Evolutionary conservation across 2,888 invertebrate species (phyloP).

Genomic region (Erebia aethiops): DNA sequence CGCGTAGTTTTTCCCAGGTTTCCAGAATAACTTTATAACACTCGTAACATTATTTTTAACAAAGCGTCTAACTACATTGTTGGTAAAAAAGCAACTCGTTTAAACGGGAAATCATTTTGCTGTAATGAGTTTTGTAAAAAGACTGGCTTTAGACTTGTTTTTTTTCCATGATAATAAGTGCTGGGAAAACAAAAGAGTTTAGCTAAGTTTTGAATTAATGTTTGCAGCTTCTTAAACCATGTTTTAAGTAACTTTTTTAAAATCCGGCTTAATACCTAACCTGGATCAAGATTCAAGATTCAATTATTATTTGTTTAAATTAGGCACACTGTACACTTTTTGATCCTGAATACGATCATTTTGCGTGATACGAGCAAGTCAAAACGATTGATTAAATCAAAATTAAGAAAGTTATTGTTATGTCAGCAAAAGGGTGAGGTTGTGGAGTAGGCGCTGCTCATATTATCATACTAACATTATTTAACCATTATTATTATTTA

Average conservation of each 20-base stretch:
- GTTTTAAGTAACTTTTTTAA: not conserved
- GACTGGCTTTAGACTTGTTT: not conserved
- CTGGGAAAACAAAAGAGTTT: not conserved
- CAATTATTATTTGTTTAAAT: too few relatives aligned
- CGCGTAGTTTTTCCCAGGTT: constrained; percentile 32
- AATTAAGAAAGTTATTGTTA: too few relatives aligned
- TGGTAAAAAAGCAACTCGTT: constrained; percentile 24
- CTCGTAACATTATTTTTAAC: constrained; percentile 25
- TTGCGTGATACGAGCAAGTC: too few relatives aligned
- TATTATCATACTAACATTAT: too few relatives aligned
- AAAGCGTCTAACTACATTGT: constrained; percentile 24
- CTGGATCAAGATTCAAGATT: too few relatives aligned
- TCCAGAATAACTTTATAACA: constrained; percentile 23
- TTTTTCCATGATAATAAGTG: constrained; percentile 10
- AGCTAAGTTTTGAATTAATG: constrained; percentile 9
- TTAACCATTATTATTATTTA: too few relatives aligned
- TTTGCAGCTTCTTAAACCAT: not conserved
- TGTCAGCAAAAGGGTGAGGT: too few relatives aligned
- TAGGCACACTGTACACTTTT: too few relatives aligned
- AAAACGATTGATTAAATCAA: too few relatives aligned
- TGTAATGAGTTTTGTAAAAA: constrained; percentile 20
- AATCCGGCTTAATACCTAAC: too few relatives aligned
- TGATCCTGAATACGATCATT: too few relatives aligned
- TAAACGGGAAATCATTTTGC: constrained; percentile 24
- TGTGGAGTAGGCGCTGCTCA: too few relatives aligned